Conservation (phyloP, 2,888 invertebrate species). For the Nemoura dubitans region DNA sequence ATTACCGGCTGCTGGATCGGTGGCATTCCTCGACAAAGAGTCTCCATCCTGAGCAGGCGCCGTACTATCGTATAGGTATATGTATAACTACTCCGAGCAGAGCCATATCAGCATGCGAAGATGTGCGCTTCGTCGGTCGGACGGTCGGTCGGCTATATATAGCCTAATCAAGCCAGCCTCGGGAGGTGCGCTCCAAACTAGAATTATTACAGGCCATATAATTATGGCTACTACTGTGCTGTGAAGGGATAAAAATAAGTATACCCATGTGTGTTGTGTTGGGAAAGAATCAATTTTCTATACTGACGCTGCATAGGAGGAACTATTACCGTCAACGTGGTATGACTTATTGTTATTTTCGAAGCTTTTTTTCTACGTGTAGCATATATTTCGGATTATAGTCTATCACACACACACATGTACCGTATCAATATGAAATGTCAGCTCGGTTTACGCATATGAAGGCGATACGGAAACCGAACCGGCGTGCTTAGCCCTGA, state of each 20-base stretch:
- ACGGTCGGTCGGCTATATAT: slow-evolving; percentile 10
- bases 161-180: slow-evolving; percentile 28
- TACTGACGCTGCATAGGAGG: background rate
- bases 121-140: too few species aligned
- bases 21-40: background rate
- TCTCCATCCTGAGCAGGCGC: background rate
- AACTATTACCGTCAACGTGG: background rate
- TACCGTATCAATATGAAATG: too few species aligned
- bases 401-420: background rate
- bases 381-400: background rate
- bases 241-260: slow-evolving; percentile 21
- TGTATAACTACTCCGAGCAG: background rate
- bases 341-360: slow-evolving; percentile 19
- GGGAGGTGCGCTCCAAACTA: slow-evolving; percentile 23
- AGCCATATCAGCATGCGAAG: slow-evolving; percentile 25
- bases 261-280: background rate
- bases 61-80: background rate
- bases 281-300: slow-evolving; percentile 37
- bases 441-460: too few species aligned
- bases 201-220: slow-evolving; percentile 32
- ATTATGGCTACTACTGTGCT: slow-evolving; percentile 30
- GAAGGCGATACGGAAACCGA: too few species aligned
- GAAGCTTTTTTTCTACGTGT: background rate
- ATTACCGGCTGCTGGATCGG: background rate
- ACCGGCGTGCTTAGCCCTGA: too few species aligned